These are phyloP conservation scores for Lineus longissimus DNA, from an alignment of 1,140 invertebrate genomes.

Conservation along the genomic window DNA sequence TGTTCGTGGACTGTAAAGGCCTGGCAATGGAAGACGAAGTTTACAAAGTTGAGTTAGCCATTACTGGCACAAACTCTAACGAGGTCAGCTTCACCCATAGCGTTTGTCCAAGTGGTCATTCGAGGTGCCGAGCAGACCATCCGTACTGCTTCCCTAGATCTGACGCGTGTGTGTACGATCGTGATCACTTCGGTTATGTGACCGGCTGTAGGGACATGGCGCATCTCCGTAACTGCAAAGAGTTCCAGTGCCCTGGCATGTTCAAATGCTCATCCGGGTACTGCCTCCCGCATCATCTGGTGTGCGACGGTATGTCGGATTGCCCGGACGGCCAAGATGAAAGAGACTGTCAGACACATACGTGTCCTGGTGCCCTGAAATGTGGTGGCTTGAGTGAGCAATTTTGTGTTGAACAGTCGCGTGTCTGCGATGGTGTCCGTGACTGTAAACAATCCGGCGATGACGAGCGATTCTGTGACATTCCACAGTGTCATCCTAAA, in stretches of 20 bases:
- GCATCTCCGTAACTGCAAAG: not conserved
- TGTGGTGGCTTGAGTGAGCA: not conserved
- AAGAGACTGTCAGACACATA: not conserved
- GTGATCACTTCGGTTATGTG: not conserved
- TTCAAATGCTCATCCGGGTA: conserved; percentile 2
- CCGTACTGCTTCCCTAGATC: not conserved
- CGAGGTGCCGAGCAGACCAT: not conserved
- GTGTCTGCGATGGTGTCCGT: conserved; percentile 3
- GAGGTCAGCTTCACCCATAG: too few species aligned
- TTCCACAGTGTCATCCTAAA: not conserved
- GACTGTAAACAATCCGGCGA: not conserved
- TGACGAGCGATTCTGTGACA: conserved; percentile 1
- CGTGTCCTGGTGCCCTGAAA: not conserved
- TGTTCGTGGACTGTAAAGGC: not conserved
- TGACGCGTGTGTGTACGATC: not conserved
- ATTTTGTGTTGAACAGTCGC: not conserved
- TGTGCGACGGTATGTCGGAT: not conserved
- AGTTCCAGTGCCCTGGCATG: not conserved
- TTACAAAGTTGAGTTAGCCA: not conserved
- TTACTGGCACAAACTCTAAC: not conserved
- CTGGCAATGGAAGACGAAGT: not conserved
- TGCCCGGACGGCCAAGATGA: not conserved
- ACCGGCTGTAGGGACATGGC: not conserved
- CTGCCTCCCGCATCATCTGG: not conserved
- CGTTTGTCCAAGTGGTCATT: too few species aligned